These are phyloP conservation scores for Eupithecia subumbrata DNA, from an alignment of 2,888 invertebrate genomes.

Conservation along the genomic window DNA sequence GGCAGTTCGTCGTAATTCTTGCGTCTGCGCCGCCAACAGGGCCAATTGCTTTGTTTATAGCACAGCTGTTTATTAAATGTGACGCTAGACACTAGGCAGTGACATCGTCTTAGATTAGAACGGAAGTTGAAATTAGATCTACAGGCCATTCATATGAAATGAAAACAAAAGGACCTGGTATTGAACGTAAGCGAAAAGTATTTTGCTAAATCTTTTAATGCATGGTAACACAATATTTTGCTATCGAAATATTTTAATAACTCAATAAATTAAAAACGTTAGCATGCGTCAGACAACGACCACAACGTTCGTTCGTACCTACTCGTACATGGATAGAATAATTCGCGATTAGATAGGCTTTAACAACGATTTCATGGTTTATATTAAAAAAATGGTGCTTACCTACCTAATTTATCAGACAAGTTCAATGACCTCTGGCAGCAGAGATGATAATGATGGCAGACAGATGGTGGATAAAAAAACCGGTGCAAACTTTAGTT, in stretches of 20 bases:
- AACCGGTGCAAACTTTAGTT: background rate
- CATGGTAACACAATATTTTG: background rate
- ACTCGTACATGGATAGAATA: slow-evolving; percentile 18
- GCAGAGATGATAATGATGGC: background rate
- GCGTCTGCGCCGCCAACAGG: slow-evolving; percentile 55
- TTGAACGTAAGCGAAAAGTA: background rate
- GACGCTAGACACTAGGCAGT: slow-evolving; percentile 29
- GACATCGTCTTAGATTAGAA: slow-evolving; percentile 33
- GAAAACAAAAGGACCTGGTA: background rate
- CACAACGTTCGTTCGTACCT: slow-evolving; percentile 26
- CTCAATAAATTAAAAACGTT: background rate
- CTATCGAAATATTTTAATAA: slow-evolving; percentile 8
- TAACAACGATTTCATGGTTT: slow-evolving; percentile 33
- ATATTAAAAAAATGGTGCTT: slow-evolving; percentile 36
- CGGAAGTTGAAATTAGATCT: slow-evolving; percentile 26
- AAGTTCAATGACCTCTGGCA: slow-evolving; percentile 54
- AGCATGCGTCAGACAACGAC: slow-evolving; percentile 27
- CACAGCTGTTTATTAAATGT: slow-evolving; percentile 59
- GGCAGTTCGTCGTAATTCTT: slow-evolving; percentile 42
- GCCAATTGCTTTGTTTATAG: slow-evolving; percentile 66
- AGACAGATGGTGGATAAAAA: background rate
- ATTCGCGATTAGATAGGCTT: slow-evolving; percentile 45
- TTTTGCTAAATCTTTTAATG: no score
- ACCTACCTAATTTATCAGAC: slow-evolving; percentile 35
- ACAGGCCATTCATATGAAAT: background rate